Evolutionary conservation across 2,113 vertebrate species (phyloP).

Genomic region (Gavia stellata): DNA sequence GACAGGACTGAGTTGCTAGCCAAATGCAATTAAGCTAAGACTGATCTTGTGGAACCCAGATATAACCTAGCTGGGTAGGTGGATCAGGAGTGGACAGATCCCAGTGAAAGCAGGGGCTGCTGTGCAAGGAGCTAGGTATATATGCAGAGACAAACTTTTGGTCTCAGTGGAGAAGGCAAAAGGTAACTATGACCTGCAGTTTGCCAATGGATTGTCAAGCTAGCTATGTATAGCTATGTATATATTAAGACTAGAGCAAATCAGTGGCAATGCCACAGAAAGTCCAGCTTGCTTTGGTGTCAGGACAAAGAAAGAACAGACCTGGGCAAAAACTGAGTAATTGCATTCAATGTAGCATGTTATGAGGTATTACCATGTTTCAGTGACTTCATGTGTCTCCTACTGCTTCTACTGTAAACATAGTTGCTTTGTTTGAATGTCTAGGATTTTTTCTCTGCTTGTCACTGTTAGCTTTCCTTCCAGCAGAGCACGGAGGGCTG

Average conservation of each 20-base stretch:
- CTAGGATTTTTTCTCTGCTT: neutral
- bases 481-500: neutral
- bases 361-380: neutral
- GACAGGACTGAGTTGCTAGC: neutral
- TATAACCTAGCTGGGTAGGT: neutral
- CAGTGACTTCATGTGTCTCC: neutral
- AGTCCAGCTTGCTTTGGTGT: neutral
- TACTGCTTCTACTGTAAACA: neutral
- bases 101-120: neutral
- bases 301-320: neutral
- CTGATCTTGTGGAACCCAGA: neutral
- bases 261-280: neutral
- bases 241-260: neutral
- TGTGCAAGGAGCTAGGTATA: neutral
- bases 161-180: neutral
- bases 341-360: neutral
- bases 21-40: neutral
- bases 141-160: neutral
- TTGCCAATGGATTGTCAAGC: neutral
- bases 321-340: neutral
- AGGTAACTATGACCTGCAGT: neutral
- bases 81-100: neutral
- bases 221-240: neutral
- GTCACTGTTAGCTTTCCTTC: neutral
- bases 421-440: neutral